These are phyloP conservation scores for Moxostoma hubbsi DNA, from an alignment of 2,797 vertebrate genomes.

Conservation along the genomic window DNA sequence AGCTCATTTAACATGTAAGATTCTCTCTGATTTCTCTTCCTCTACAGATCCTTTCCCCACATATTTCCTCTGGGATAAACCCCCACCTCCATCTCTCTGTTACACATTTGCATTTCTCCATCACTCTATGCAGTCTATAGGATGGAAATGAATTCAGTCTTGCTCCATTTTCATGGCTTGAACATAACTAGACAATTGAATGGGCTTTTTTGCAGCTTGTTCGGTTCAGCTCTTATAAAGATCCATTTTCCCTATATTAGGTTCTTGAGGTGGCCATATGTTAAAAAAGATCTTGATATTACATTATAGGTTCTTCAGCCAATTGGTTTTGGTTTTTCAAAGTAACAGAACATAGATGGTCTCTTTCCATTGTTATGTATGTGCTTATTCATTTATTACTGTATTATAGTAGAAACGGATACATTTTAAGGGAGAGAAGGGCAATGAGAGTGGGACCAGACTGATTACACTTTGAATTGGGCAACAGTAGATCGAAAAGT, in stretches of 20 bases:
- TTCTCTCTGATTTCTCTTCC: slow-evolving; percentile 49
- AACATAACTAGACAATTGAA: slow-evolving; percentile 41
- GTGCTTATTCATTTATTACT: too few species aligned
- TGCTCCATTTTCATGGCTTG: slow-evolving; percentile 33
- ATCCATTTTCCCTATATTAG: not conserved
- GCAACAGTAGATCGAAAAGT: too few species aligned
- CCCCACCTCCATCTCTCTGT: slow-evolving; percentile 14
- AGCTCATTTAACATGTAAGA: slow-evolving; percentile 73
- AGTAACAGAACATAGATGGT: too few species aligned
- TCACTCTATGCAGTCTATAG: slow-evolving; percentile 13
- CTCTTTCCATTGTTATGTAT: too few species aligned
- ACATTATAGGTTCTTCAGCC: too few species aligned
- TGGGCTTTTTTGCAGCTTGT: slow-evolving; percentile 21
- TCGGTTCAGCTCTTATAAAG: slow-evolving; percentile 6
- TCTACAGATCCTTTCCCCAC: slow-evolving; percentile 58
- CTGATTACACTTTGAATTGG: too few species aligned
- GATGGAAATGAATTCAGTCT: slow-evolving; percentile 28
- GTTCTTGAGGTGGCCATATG: too few species aligned
- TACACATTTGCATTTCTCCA: slow-evolving; percentile 41
- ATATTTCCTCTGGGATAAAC: slow-evolving; percentile 59
- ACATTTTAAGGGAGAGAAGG: too few species aligned
- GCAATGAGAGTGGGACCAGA: too few species aligned
- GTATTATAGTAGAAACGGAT: too few species aligned
- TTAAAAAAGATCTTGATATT: too few species aligned
- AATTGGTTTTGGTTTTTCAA: too few species aligned